Evolutionary conservation across 2,797 vertebrate genomes (phyloP).

Genomic region (Propithecus deckenii): DNA sequence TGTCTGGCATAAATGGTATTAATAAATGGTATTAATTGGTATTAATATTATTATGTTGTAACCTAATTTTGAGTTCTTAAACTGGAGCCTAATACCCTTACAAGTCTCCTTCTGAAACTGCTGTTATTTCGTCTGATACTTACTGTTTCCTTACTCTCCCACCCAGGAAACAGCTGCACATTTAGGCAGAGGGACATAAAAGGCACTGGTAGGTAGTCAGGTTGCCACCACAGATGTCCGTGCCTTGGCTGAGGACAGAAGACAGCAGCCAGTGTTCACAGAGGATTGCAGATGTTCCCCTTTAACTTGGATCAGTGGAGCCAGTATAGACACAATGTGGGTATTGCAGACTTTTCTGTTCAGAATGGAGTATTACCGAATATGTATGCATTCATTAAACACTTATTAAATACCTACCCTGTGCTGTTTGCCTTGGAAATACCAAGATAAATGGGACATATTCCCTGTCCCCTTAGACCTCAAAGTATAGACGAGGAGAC

Average conservation of each 20-base stretch:
- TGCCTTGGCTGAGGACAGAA: slow-evolving; percentile 55
- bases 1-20: background rate
- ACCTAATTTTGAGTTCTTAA: background rate
- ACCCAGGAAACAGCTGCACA: slow-evolving; percentile 67
- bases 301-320: slow-evolving; percentile 45
- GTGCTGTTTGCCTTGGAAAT: slow-evolving; percentile 26
- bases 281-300: slow-evolving; percentile 54
- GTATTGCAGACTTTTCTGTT: background rate
- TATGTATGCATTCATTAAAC: background rate
- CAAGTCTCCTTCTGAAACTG: slow-evolving; percentile 1
- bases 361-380: slow-evolving; percentile 28
- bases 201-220: slow-evolving; percentile 24
- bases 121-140: slow-evolving; percentile 40
- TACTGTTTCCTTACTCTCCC: slow-evolving; percentile 55
- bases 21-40: background rate
- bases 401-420: slow-evolving; percentile 46
- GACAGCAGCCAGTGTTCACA: slow-evolving; percentile 60
- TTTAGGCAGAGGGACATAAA: slow-evolving; percentile 59
- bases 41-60: background rate
- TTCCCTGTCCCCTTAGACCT: slow-evolving; percentile 3
- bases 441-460: slow-evolving; percentile 44
- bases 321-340: slow-evolving; percentile 23
- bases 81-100: background rate
- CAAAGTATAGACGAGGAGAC: background rate
- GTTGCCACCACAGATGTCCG: slow-evolving; percentile 65